Evolutionary conservation across 2,113 vertebrate species (phyloP), one percentile per base, ranked within the genome.

Genomic region (Sus scrofa): DNA sequence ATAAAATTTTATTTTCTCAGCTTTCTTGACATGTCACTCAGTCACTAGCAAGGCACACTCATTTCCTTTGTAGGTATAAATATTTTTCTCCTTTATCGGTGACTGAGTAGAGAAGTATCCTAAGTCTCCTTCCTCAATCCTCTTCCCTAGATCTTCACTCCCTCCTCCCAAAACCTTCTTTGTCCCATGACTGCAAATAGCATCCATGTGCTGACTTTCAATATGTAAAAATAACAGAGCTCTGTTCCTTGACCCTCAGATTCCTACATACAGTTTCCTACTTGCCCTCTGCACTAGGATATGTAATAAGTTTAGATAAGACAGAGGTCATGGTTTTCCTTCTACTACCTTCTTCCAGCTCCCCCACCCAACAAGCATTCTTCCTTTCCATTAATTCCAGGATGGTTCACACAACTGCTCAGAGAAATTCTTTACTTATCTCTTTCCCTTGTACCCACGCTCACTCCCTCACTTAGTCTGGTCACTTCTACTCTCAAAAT

Each of bases 101-200:
- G 20, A 56, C 30, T 18, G 8, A 44, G 24, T 63, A 54, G 10
- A 73, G n/a, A 24, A 9, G 11, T 26, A 15, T 12, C 37, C 3
- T 7, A 56, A 9, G 32, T 11, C 8, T 63, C 6, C 12, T 30
- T 0, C 1, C 14, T 24, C 37, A 4, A n/a, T 44, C 4, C 1
- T n/a, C 4, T 9, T 73, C 44, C 60, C 37, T 63, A 12, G 52
- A 39, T 14, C 19, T 70, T 52, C 22, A 26, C 6, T 34, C 4
- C 13, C 50, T 67, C 24, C 8, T 44, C 44, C 44, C 52, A 20
- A 3, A 52, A 26, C 77, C 32, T 84, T 15, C 27, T 24, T 22
- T 9, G 0, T n/a, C n/a, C 13, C 2, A 15, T 24, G 27, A 85
- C 27, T 44, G 14, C 20, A 39, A 63, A 39, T 8, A 34, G 6